A percentile compares a stretch with the other conserved stretches of the same genome.
Evolutionary conservation across 53 echinoderm and acorn worm species (phyloP).

Genomic region (Temnopleurus reevesii): DNA sequence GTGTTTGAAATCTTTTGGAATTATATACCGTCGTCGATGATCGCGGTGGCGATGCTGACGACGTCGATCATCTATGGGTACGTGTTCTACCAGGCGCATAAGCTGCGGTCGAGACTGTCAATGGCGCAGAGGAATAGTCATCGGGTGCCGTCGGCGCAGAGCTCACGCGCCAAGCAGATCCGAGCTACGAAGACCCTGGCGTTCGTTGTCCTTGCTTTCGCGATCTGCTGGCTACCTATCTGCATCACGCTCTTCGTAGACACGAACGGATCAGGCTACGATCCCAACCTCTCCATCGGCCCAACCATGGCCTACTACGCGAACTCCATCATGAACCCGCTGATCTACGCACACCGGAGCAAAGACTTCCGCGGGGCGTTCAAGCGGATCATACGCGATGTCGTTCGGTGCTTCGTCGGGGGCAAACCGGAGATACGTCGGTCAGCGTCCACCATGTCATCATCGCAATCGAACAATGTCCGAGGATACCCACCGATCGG

Average conservation of each 20-base stretch:
- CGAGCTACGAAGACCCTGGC: slow-evolving; percentile 44
- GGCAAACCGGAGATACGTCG: background rate
- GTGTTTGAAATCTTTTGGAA: slow-evolving; percentile 38
- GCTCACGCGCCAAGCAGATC: background rate
- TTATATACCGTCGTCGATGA: slow-evolving; percentile 49
- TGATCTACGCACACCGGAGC: slow-evolving; percentile 48
- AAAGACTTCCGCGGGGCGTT: slow-evolving; percentile 44
- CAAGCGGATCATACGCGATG: slow-evolving; percentile 1
- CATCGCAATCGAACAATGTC: background rate
- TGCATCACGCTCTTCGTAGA: slow-evolving; percentile 12
- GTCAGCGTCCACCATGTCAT: background rate
- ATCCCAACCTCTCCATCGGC: background rate
- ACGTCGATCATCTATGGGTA: slow-evolving; percentile 53
- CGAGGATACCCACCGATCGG: background rate
- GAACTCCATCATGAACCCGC: slow-evolving; percentile 48
- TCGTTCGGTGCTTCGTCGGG: background rate
- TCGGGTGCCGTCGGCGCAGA: background rate
- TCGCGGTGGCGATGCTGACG: slow-evolving; percentile 15
- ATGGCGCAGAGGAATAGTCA: background rate
- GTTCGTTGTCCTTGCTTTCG: slow-evolving; percentile 42
- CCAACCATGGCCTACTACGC: slow-evolving; percentile 37
- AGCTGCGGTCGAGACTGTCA: slow-evolving; percentile 19
- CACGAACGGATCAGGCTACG: background rate
- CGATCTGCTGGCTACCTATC: slow-evolving; percentile 47
- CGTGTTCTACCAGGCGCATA: slow-evolving; percentile 31